phyloP scores from a whole-genome alignment of 2,888 invertebrate genomes.

The Habroteleia sp. region DNA sequence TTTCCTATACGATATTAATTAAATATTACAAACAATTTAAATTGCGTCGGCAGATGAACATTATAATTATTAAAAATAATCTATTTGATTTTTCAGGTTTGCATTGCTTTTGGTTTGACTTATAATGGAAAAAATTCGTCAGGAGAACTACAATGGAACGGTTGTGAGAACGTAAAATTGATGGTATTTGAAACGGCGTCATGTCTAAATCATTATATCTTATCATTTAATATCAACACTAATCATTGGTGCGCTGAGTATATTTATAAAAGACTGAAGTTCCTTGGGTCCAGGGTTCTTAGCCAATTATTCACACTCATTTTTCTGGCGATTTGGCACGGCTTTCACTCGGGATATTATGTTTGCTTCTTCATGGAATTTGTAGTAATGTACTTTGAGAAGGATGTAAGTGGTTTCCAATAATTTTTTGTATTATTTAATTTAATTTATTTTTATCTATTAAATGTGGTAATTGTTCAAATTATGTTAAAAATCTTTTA shows the following conservation, averaged over 20 bases:
- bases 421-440: not conserved
- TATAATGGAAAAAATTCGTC: conserved; percentile 88
- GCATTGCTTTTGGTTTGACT: conserved; percentile 87
- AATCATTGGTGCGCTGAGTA: conserved; percentile 97
- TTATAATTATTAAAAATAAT: too few relatives aligned
- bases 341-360: conserved; percentile 96
- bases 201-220: conserved; percentile 92
- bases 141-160: conserved; percentile 89
- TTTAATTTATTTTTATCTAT: not conserved
- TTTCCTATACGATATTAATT: too few relatives aligned
- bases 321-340: conserved; percentile 98
- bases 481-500: too few relatives aligned
- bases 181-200: conserved; percentile 90
- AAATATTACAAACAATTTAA: too few relatives aligned
- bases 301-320: conserved; percentile 92
- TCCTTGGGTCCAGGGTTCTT: conserved; percentile 86
- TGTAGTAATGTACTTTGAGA: conserved; percentile 91
- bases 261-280: conserved; percentile 95
- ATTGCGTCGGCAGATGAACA: too few relatives aligned
- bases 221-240: conserved; percentile 97
- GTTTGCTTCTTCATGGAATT: conserved; percentile 96
- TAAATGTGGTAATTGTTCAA: not conserved
- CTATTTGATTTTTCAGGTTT: conserved; percentile 71
- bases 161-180: conserved; percentile 94
- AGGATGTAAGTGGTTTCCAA: conserved; percentile 85